Percentiles rank a stretch among this genome's conserved stretches.
Evolutionary conservation across 2,888 invertebrate genomes (phyloP).

Genomic region (Drosophila paracracens): DNA sequence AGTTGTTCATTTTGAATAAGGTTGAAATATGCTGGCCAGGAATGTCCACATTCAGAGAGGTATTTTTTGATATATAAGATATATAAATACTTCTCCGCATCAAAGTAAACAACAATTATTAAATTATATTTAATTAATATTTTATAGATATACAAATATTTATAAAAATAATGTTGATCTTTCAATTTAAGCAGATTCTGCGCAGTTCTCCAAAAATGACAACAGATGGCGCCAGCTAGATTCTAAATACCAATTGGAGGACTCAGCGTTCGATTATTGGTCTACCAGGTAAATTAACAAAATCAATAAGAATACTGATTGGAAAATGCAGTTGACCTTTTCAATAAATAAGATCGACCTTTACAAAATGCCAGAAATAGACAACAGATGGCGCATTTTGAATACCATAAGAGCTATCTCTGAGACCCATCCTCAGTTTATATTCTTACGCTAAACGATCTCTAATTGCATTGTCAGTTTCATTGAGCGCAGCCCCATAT

Average conservation of each 20-base stretch:
- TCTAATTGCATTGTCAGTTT: constrained; percentile 52
- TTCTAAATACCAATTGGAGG: not conserved
- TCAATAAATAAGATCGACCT: not conserved
- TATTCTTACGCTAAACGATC: constrained; percentile 30
- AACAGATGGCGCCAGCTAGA: constrained; percentile 25
- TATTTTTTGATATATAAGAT: not conserved
- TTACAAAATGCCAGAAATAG: not conserved
- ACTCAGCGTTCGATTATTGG: not conserved
- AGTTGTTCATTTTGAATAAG: not conserved
- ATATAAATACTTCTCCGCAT: not conserved
- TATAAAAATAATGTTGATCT: not conserved
- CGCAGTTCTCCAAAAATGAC: not conserved
- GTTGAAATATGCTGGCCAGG: not conserved
- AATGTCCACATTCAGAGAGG: not conserved
- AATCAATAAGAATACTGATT: not conserved
- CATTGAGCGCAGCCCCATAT: constrained; percentile 39
- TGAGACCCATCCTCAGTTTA: not conserved
- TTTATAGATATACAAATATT: not conserved
- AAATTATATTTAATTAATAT: not conserved
- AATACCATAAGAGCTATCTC: too few species aligned
- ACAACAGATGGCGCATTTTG: not conserved
- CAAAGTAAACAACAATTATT: not conserved
- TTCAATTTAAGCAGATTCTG: not conserved
- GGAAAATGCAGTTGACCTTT: constrained; percentile 2
- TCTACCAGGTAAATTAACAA: too few species aligned